A percentile compares a stretch with the other conserved stretches of the same genome.
phyloP scores from a whole-genome alignment of 2,113 vertebrate species.

The Hemiprocne comata region DNA sequence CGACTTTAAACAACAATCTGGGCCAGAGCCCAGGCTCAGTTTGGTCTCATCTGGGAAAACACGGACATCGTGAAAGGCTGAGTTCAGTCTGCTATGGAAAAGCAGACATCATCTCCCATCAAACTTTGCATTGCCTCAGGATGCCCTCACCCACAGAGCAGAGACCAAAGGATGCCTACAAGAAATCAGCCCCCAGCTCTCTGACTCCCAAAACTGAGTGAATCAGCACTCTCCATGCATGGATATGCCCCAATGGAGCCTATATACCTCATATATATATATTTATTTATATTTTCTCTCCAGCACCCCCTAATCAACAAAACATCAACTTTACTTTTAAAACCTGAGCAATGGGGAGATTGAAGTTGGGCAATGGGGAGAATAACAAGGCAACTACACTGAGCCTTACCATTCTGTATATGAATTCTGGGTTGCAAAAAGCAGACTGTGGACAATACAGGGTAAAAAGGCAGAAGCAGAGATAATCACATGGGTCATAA shows the following conservation, averaged over 20 bases:
- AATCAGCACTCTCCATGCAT: background rate
- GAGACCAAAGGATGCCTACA: accelerated
- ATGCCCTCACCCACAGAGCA: background rate
- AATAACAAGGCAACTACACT: background rate
- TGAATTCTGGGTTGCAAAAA: background rate
- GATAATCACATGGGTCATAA: background rate
- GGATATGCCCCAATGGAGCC: background rate
- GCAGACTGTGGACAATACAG: background rate
- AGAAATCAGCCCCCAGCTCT: background rate
- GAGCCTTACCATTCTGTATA: background rate
- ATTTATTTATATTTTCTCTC: background rate
- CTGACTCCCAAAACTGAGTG: accelerated
- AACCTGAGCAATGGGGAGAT: background rate
- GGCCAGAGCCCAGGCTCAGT: background rate
- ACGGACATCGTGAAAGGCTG: background rate
- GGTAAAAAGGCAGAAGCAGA: background rate
- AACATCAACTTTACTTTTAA: background rate
- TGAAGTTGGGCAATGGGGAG: background rate
- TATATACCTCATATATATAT: background rate
- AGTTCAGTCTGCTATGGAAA: background rate
- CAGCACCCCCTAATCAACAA: background rate
- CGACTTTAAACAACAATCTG: background rate
- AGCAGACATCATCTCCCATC: background rate
- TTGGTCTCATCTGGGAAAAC: background rate
- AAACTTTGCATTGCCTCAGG: accelerated